Conservation (phyloP, 2,797 vertebrate species). For the Astyanax mexicanus region DNA sequence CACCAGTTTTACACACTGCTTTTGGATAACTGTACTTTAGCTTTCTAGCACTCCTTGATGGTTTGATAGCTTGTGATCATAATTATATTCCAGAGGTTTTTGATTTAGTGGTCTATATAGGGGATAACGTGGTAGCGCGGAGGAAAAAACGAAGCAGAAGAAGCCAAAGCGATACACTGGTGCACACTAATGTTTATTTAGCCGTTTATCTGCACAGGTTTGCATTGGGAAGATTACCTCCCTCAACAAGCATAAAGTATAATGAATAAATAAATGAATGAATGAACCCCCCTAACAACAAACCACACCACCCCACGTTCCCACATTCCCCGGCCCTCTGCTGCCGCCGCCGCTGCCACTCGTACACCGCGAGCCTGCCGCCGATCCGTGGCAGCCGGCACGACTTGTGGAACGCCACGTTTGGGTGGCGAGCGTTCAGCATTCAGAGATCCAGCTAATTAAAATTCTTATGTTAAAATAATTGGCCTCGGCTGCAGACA, state of each 20-base stretch:
- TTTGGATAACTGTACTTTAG: no score
- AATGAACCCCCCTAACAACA: constrained; percentile 63
- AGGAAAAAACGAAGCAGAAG: constrained; percentile 8
- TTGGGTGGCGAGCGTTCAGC: constrained; percentile 60
- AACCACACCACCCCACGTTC: no score
- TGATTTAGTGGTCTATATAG: no score
- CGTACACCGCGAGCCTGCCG: constrained; percentile 38
- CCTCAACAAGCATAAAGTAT: constrained; percentile 48
- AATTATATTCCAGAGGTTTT: no score
- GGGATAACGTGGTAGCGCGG: background rate
- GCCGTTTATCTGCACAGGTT: constrained; percentile 51
- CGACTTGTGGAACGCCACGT: constrained; percentile 65
- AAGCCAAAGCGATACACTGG: constrained; percentile 5
- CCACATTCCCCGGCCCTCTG: no score
- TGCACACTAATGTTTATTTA: constrained; percentile 45
- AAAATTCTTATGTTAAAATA: constrained; percentile 82
- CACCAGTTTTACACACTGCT: no score
- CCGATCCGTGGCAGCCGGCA: constrained; percentile 66
- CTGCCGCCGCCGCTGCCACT: no score
- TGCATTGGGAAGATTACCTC: constrained; percentile 39
- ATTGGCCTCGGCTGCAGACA: constrained; percentile 78
- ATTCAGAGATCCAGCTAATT: constrained; percentile 79
- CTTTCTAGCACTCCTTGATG: no score
- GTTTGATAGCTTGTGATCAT: no score
- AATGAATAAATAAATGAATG: constrained; percentile 66